Conservation (phyloP, 1,140 invertebrate genomes). For the Drosophila sechellia region DNA sequence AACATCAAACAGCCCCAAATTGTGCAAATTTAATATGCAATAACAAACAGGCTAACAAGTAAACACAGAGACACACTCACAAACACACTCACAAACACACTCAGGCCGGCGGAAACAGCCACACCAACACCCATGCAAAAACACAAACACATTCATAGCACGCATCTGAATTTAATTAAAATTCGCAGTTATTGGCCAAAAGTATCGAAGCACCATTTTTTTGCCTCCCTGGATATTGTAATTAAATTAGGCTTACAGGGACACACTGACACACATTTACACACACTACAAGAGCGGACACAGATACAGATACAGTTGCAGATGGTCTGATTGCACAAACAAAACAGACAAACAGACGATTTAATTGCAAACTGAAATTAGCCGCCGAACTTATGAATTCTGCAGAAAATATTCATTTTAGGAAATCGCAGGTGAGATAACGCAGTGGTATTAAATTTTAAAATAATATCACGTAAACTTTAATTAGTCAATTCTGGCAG, state of each 20-base stretch:
- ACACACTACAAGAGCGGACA: not conserved
- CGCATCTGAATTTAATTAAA: constrained; percentile 81
- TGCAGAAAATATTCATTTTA: not conserved
- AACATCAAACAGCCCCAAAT: constrained; percentile 68
- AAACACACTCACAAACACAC: constrained; percentile 11
- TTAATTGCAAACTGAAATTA: constrained; percentile 72
- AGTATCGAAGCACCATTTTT: constrained; percentile 53
- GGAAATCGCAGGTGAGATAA: not conserved
- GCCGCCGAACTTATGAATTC: constrained; percentile 23
- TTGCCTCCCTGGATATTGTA: constrained; percentile 43
- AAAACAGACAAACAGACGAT: constrained; percentile 54
- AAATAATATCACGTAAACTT: not conserved
- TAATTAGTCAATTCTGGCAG: not conserved
- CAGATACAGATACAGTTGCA: constrained; percentile 16
- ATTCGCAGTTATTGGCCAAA: constrained; percentile 74
- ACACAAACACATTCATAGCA: constrained; percentile 36
- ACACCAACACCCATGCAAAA: constrained; percentile 9
- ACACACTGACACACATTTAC: constrained; percentile 10
- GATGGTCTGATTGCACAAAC: constrained; percentile 25
- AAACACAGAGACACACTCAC: constrained; percentile 8
- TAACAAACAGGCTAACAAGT: constrained; percentile 29
- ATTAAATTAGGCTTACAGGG: constrained; percentile 74
- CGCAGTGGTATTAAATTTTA: not conserved
- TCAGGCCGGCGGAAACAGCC: not conserved
- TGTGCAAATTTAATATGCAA: constrained; percentile 78